Evolutionary conservation across 1,140 invertebrate genomes (phyloP).

Genomic region (Drosophila mojavensis): DNA sequence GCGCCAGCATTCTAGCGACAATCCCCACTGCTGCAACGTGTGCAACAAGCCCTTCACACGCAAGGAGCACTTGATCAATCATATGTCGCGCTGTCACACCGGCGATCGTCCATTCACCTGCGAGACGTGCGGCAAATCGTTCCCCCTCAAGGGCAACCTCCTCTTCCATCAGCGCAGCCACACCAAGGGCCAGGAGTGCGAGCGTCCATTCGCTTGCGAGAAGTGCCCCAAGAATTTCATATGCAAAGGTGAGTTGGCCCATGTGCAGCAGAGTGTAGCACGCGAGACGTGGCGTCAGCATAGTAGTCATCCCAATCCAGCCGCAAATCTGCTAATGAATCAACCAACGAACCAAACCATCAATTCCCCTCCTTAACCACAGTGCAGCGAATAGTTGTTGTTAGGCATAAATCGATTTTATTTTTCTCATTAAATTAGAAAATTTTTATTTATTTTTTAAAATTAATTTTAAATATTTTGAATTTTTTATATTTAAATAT

Average conservation of each 20-base stretch:
- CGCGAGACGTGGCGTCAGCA: slow-evolving; percentile 75
- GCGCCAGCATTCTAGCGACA: slow-evolving; percentile 90
- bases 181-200: slow-evolving; percentile 92
- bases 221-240: slow-evolving; percentile 98
- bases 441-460: background rate
- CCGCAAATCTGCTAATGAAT: slow-evolving; percentile 12
- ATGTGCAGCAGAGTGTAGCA: slow-evolving; percentile 44
- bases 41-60: slow-evolving; percentile 94
- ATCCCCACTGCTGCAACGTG: slow-evolving; percentile 91
- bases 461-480: no score
- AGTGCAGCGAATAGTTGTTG: slow-evolving; percentile 11
- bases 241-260: slow-evolving; percentile 90
- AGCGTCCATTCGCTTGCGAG: slow-evolving; percentile 97
- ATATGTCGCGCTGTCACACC: slow-evolving; percentile 92
- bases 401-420: background rate
- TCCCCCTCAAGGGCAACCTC: slow-evolving; percentile 94
- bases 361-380: background rate
- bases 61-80: slow-evolving; percentile 91
- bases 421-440: background rate
- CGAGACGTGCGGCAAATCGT: slow-evolving; percentile 93
- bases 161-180: slow-evolving; percentile 98
- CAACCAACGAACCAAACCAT: background rate
- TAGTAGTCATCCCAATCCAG: slow-evolving; percentile 54
- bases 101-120: slow-evolving; percentile 93
- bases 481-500: background rate